Percentiles rank a stretch among this genome's conserved stretches.
These are phyloP conservation scores for Avahi laniger DNA, from an alignment of 2,797 vertebrate genomes.

Conservation along the genomic window DNA sequence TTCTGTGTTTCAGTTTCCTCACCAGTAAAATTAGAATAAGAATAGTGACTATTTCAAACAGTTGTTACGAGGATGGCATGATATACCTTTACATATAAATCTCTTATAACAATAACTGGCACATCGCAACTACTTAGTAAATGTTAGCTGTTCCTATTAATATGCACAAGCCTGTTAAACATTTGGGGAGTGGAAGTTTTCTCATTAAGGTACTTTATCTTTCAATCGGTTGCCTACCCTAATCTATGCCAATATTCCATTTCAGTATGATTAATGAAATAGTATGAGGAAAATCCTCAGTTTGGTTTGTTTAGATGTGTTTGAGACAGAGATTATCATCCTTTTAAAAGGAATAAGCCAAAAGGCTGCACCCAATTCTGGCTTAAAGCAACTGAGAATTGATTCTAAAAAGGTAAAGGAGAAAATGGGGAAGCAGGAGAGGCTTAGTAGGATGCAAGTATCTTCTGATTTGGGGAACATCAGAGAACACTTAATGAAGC, in stretches of 20 bases:
- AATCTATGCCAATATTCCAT: slow-evolving; percentile 44
- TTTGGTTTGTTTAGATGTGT: slow-evolving; percentile 3
- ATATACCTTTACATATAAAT: not conserved
- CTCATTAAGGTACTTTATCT: slow-evolving; percentile 40
- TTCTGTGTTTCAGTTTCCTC: not conserved
- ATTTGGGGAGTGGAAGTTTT: not conserved
- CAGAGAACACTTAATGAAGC: not conserved
- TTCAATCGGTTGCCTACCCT: slow-evolving; percentile 30
- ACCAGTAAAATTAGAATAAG: not conserved
- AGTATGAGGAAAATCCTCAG: not conserved
- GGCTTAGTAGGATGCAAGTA: not conserved
- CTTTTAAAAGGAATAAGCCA: slow-evolving; percentile 31
- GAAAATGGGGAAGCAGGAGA: not conserved
- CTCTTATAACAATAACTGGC: not conserved
- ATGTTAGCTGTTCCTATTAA: not conserved
- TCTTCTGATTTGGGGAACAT: not conserved
- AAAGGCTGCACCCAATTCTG: not conserved
- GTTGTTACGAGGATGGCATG: not conserved
- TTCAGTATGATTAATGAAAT: slow-evolving; percentile 11
- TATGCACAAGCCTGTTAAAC: not conserved
- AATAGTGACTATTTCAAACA: not conserved
- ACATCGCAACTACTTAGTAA: not conserved
- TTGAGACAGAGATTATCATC: not conserved
- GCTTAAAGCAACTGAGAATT: not conserved
- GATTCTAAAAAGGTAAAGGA: not conserved